Percentiles rank a stretch among this genome's conserved stretches.
These are phyloP conservation scores for Theonella swinhoei DNA, from an alignment of 37 sponge, comb jelly and placozoan species.

Conservation along the genomic window DNA sequence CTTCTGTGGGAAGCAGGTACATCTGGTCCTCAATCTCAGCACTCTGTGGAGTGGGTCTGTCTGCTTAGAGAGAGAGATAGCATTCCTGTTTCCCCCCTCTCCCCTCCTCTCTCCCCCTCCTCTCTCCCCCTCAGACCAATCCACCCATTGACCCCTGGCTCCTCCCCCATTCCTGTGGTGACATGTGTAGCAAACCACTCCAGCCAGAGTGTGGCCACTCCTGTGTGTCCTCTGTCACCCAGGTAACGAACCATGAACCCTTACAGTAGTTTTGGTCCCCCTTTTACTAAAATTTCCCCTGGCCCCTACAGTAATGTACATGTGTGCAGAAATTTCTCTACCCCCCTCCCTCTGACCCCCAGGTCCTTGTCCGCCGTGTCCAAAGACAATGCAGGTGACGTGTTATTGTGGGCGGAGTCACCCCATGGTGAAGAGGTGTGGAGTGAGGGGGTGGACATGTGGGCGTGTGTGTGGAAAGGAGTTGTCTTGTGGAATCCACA, in stretches of 20 bases:
- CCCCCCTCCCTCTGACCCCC: conserved; percentile 8
- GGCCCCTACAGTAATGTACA: not conserved
- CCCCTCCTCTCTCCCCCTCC: not conserved
- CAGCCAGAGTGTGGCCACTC: conserved; percentile 84
- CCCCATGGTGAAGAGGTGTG: conserved; percentile 75
- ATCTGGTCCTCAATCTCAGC: no score
- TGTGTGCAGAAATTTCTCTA: not conserved
- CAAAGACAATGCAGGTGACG: conserved; percentile 55
- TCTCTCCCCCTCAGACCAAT: conserved; percentile 52
- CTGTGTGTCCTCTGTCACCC: conserved; percentile 95
- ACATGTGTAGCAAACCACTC: conserved; percentile 78
- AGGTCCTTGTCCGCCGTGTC: conserved; percentile 98
- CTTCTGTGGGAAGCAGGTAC: conserved; percentile 86
- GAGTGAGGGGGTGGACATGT: conserved; percentile 85
- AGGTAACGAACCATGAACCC: no score
- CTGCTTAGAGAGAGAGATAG: no score
- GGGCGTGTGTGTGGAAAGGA: conserved; percentile 67
- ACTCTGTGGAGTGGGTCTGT: no score
- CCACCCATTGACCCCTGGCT: conserved; percentile 91
- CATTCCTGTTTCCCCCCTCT: not conserved
- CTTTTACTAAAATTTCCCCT: not conserved
- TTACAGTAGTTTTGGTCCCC: not conserved
- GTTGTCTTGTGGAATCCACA: conserved; percentile 76
- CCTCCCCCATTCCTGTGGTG: conserved; percentile 94
- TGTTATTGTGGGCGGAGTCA: conserved; percentile 82